phyloP scores from a whole-genome alignment of 2,797 vertebrate genomes.

The Mormyrops attenuatus region DNA sequence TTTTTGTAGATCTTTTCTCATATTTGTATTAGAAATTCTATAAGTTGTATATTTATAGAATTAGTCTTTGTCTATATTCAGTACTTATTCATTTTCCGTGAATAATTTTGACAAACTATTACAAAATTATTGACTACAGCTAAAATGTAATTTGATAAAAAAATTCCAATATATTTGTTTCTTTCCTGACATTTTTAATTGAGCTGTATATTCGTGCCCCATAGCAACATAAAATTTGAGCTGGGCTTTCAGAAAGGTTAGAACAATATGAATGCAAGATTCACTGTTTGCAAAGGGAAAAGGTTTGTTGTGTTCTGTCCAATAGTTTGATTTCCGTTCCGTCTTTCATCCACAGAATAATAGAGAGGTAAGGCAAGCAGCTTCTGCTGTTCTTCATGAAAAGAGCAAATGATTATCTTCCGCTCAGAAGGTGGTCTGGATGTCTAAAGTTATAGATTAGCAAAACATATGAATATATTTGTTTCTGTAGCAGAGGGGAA shows the following conservation, averaged over 20 bases:
- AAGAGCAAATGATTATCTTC: conserved; percentile 50
- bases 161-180: not conserved
- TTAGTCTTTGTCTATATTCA: not conserved
- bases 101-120: not conserved
- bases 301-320: not conserved
- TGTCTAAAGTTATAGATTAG: conserved; percentile 60
- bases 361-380: conserved; percentile 36
- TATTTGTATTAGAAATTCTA: too few species aligned
- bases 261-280: not conserved
- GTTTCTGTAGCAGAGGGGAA: conserved; percentile 27
- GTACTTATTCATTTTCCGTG: not conserved
- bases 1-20: not conserved
- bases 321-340: conserved; percentile 23
- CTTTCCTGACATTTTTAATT: not conserved
- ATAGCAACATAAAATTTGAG: not conserved
- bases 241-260: conserved; percentile 4
- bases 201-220: not conserved
- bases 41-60: not conserved
- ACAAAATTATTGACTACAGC: not conserved
- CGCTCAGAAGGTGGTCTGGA: conserved; percentile 55
- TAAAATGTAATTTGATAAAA: not conserved
- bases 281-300: not conserved
- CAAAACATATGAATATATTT: not conserved
- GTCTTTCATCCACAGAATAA: conserved; percentile 34
- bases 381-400: conserved; percentile 47